Percentiles rank a stretch among this genome's conserved stretches.
Conservation (phyloP, 2,797 vertebrate species). For the Liparis tanakae region DNA sequence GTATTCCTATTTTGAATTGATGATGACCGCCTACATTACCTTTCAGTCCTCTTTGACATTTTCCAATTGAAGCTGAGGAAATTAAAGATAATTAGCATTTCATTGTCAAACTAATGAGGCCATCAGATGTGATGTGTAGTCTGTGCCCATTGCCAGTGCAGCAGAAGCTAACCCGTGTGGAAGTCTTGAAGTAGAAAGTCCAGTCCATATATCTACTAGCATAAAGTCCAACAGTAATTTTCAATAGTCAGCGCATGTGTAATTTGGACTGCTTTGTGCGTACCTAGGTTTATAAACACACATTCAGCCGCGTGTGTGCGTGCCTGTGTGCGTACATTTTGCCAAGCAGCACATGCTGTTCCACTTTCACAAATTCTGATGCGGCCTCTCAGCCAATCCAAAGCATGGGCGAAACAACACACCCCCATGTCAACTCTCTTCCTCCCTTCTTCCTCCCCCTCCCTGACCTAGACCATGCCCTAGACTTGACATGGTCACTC, state of each 20-base stretch:
- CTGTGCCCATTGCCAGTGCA: background rate
- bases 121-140: background rate
- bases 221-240: background rate
- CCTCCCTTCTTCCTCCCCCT: slow-evolving; percentile 3
- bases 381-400: slow-evolving; percentile 69
- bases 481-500: slow-evolving; percentile 44
- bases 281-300: background rate
- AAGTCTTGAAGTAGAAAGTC: background rate
- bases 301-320: slow-evolving; percentile 11
- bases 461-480: slow-evolving; percentile 31
- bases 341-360: slow-evolving; percentile 64
- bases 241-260: background rate
- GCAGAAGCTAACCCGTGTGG: background rate
- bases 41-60: background rate
- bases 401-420: slow-evolving; percentile 45
- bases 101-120: background rate
- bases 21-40: background rate
- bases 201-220: background rate
- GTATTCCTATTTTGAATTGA: background rate
- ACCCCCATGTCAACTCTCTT: slow-evolving; percentile 39
- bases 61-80: background rate
- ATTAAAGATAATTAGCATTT: background rate
- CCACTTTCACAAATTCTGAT: slow-evolving; percentile 65
- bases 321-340: slow-evolving; percentile 34
- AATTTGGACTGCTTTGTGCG: background rate